Conservation (phyloP, 2,888 invertebrate genomes). For the Ernsta delagoae region DNA sequence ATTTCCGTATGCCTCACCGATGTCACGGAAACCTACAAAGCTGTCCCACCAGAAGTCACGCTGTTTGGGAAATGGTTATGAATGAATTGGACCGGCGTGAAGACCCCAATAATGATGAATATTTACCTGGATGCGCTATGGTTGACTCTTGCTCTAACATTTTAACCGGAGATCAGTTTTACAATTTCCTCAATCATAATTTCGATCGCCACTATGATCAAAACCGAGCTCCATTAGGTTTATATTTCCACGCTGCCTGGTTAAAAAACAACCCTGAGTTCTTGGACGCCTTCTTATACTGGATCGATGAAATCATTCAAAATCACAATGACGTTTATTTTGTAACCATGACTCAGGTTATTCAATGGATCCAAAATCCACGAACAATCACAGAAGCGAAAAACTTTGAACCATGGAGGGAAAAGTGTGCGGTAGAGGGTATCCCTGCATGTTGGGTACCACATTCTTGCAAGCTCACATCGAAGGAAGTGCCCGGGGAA, state of each 20-base stretch:
- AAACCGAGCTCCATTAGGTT: constrained; percentile 94
- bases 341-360: constrained; percentile 98
- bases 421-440: constrained; percentile 96
- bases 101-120: constrained; percentile 95
- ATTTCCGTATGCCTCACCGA: constrained; percentile 97
- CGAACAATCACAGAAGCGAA: constrained; percentile 93
- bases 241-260: constrained; percentile 98
- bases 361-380: constrained; percentile 98
- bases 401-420: constrained; percentile 97
- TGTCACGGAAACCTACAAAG: constrained; percentile 97
- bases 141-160: constrained; percentile 98
- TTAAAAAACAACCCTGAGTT: constrained; percentile 96
- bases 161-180: constrained; percentile 96
- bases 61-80: constrained; percentile 98
- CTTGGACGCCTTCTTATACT: constrained; percentile 95
- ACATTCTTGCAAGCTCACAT: constrained; percentile 95
- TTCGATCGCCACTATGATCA: constrained; percentile 96
- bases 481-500: constrained; percentile 97
- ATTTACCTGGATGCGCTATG: constrained; percentile 96
- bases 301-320: constrained; percentile 94
- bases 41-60: constrained; percentile 96
- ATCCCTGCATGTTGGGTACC: constrained; percentile 94
- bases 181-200: constrained; percentile 96
- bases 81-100: constrained; percentile 96
- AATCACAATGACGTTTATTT: constrained; percentile 97